A percentile compares a stretch with the other conserved stretches of the same genome.
Conservation (phyloP, 2,113 vertebrate genomes). For the Etheostoma cragini region DNA sequence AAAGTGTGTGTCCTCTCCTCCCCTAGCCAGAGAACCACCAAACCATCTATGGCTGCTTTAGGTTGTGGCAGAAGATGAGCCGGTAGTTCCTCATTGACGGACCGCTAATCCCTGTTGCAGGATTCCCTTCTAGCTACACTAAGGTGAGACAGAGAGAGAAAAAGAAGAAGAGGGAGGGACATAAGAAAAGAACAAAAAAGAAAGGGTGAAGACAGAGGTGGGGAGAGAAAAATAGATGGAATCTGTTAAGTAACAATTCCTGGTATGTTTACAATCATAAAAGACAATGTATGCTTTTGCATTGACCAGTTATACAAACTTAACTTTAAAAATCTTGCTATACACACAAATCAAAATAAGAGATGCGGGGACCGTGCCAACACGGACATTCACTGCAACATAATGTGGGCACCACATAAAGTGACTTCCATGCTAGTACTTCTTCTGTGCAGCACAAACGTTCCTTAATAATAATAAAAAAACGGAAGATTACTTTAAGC, state of each 20-base stretch:
- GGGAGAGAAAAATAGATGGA: constrained; percentile 8
- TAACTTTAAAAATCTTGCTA: not conserved
- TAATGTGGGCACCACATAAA: not conserved
- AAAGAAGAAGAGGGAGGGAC: not conserved
- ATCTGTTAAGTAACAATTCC: not conserved
- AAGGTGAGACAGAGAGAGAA: constrained; percentile 22
- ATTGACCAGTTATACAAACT: not conserved
- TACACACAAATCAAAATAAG: not conserved
- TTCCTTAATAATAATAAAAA: too few species aligned
- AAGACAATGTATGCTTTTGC: not conserved
- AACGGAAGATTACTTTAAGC: too few species aligned
- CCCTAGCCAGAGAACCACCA: constrained; percentile 92
- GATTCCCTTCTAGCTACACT: constrained; percentile 88
- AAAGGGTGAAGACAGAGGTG: constrained; percentile 14
- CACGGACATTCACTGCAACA: not conserved
- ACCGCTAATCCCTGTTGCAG: constrained; percentile 95
- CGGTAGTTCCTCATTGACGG: constrained; percentile 99
- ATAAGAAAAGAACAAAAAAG: not conserved
- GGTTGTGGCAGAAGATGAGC: constrained; percentile 99
- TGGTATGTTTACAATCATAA: not conserved
- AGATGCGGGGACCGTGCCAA: not conserved
- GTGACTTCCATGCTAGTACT: not conserved
- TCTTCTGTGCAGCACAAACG: not conserved
- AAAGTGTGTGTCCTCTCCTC: constrained; percentile 94
- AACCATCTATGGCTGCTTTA: constrained; percentile 99